A percentile compares a stretch with the other conserved stretches of the same genome.
Conservation (phyloP, 2,113 vertebrate species). For the Cricetomys ansorgei region DNA sequence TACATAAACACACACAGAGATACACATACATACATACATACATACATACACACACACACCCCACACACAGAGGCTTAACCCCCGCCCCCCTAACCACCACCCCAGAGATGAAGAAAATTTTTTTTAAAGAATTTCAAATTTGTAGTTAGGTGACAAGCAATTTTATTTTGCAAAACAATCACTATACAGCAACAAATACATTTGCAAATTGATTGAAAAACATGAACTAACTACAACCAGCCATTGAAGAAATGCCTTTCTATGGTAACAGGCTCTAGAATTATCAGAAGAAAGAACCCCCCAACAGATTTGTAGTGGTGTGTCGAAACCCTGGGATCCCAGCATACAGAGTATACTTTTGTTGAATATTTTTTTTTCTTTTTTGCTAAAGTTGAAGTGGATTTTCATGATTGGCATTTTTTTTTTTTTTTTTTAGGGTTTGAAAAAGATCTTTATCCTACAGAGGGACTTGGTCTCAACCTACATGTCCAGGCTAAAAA, state of each 20-base stretch:
- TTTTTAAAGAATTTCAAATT: slow-evolving; percentile 21
- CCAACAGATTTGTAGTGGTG: slow-evolving; percentile 85
- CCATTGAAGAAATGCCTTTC: slow-evolving; percentile 91
- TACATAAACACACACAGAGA: not conserved
- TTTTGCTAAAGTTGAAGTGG: slow-evolving; percentile 92
- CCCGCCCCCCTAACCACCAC: too few species aligned
- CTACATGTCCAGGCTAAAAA: slow-evolving; percentile 72
- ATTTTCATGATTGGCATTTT: slow-evolving; percentile 74
- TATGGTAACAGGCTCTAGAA: slow-evolving; percentile 90
- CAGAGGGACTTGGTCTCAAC: slow-evolving; percentile 77
- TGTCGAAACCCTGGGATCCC: slow-evolving; percentile 85
- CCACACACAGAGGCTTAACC: too few species aligned
- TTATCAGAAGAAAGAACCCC: slow-evolving; percentile 86
- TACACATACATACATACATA: not conserved
- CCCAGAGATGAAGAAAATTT: not conserved
- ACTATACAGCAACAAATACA: slow-evolving; percentile 95
- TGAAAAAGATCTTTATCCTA: slow-evolving; percentile 79
- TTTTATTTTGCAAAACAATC: slow-evolving; percentile 95
- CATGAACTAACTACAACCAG: slow-evolving; percentile 93
- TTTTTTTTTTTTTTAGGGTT: too few species aligned
- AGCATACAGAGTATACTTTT: slow-evolving; percentile 83
- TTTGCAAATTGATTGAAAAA: slow-evolving; percentile 94
- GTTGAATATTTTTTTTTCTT: slow-evolving; percentile 83
- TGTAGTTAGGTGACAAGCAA: slow-evolving; percentile 88
- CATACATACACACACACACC: not conserved